Evolutionary conservation across 2,113 vertebrate species (phyloP).

Genomic region (Mugil cephalus): DNA sequence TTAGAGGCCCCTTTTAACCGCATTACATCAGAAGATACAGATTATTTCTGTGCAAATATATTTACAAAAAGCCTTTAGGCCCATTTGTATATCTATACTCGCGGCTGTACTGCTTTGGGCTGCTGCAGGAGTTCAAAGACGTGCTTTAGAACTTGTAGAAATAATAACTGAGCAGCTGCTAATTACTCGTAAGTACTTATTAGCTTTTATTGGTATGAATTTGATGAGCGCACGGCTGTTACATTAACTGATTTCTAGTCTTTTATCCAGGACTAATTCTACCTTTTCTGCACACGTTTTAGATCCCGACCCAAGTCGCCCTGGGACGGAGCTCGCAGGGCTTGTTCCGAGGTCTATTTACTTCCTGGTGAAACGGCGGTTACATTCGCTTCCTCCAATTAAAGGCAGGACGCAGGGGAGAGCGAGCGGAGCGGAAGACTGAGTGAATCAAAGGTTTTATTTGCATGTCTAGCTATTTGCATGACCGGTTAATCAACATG

Average conservation of each 20-base stretch:
- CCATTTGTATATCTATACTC: constrained; percentile 43
- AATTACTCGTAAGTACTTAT: constrained; percentile 26
- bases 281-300: too few species aligned
- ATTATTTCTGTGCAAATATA: constrained; percentile 47
- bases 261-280: neutral
- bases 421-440: too few species aligned
- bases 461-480: too few species aligned
- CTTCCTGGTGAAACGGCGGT: too few species aligned
- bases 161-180: constrained; percentile 19
- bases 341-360: too few species aligned
- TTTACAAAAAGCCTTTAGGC: constrained; percentile 11
- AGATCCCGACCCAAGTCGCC: too few species aligned
- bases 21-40: constrained; percentile 17
- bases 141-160: constrained; percentile 7
- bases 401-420: too few species aligned
- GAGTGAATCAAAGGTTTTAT: too few species aligned
- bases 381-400: too few species aligned
- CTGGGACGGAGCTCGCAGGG: too few species aligned
- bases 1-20: constrained; percentile 28
- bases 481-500: constrained; percentile 1
- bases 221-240: neutral
- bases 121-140: constrained; percentile 46
- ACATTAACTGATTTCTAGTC: constrained; percentile 2
- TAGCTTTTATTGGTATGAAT: constrained; percentile 14
- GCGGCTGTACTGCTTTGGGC: constrained; percentile 41